Percentiles rank a stretch among this genome's conserved stretches.
Conservation (phyloP, 2,797 vertebrate genomes). For the Gouania willdenowi region DNA sequence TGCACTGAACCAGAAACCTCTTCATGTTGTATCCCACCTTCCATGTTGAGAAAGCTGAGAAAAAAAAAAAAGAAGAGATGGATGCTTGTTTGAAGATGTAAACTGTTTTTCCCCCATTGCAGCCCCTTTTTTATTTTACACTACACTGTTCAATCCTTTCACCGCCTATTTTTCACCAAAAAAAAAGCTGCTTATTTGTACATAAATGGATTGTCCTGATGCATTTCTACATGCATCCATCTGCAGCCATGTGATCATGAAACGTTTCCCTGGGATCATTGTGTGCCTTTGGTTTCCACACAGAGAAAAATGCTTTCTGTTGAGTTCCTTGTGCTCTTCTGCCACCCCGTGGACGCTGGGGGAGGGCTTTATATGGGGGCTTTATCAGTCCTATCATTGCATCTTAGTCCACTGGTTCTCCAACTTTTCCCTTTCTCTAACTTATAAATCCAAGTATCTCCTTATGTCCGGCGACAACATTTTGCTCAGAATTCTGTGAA, state of each 20-base stretch:
- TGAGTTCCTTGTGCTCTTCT: slow-evolving; percentile 77
- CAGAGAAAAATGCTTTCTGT: slow-evolving; percentile 17
- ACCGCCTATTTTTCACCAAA: slow-evolving; percentile 2
- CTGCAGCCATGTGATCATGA: slow-evolving; percentile 31
- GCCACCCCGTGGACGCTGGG: slow-evolving; percentile 72
- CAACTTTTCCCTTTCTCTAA: too few relatives aligned
- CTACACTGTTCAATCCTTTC: slow-evolving; percentile 9
- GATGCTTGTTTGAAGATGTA: neutral
- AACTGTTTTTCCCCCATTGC: too few relatives aligned
- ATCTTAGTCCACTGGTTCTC: too few relatives aligned
- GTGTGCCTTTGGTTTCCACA: slow-evolving; percentile 15
- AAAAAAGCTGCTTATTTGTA: slow-evolving; percentile 7
- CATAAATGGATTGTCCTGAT: slow-evolving; percentile 16
- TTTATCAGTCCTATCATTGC: slow-evolving; percentile 58
- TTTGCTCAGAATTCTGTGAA: too few relatives aligned
- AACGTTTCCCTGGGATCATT: slow-evolving; percentile 29
- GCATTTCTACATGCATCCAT: slow-evolving; percentile 9
- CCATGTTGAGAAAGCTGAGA: too few relatives aligned
- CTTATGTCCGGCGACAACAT: too few relatives aligned
- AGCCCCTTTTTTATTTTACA: too few relatives aligned
- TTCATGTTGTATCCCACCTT: too few relatives aligned
- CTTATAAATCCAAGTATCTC: too few relatives aligned
- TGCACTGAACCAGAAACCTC: too few relatives aligned
- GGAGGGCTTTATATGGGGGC: slow-evolving; percentile 23
- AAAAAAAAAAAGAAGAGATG: too few relatives aligned